phyloP scores from a whole-genome alignment of 2,797 vertebrate species.

The Rhinella marina region DNA sequence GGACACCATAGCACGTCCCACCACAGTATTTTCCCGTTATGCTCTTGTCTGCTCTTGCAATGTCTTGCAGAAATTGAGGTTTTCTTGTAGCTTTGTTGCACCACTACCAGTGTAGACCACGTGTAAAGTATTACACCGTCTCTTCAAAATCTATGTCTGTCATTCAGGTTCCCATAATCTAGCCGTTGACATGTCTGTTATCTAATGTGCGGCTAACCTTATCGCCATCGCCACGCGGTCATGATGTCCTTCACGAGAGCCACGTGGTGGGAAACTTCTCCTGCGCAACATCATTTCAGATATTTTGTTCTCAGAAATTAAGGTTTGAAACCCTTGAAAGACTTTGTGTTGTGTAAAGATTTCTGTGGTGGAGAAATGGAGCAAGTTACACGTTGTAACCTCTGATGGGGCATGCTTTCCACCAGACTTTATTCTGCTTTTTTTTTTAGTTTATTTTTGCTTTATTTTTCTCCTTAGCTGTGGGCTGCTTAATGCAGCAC shows the following conservation, averaged over 20 bases:
- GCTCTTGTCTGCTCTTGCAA: no score
- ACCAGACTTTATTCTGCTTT: no score
- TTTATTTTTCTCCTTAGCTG: neutral
- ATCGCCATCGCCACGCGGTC: neutral
- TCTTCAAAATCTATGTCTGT: neutral
- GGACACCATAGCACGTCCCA: no score
- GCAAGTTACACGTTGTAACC: neutral
- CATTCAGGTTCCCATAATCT: neutral
- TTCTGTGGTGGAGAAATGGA: neutral
- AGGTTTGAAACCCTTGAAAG: neutral
- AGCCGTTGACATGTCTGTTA: neutral
- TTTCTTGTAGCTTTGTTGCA: no score
- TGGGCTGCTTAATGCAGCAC: constrained; percentile 21
- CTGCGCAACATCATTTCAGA: no score
- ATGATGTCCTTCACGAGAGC: neutral
- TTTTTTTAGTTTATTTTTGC: neutral
- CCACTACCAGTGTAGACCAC: no score
- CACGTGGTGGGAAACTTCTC: neutral
- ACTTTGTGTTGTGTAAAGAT: neutral
- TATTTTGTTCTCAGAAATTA: neutral
- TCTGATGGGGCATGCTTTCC: no score
- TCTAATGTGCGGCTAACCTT: neutral
- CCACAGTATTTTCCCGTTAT: no score
- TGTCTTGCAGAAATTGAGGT: no score
- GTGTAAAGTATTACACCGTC: neutral